phyloP scores from a whole-genome alignment of 2,113 vertebrate species.

The Scomber colias region DNA sequence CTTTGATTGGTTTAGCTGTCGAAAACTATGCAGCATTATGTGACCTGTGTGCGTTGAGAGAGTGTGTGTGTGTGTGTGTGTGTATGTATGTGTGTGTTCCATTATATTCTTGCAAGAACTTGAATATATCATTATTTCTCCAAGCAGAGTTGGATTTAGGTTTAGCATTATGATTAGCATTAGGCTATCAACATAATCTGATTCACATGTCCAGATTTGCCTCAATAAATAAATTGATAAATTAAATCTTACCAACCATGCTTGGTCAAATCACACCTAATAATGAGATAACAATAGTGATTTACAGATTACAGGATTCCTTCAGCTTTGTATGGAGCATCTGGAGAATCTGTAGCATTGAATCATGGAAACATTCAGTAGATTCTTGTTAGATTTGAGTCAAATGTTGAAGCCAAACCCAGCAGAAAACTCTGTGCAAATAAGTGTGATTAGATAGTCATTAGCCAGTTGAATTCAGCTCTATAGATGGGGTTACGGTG shows the following conservation, averaged over 20 bases:
- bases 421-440: too few species aligned
- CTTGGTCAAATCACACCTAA: too few species aligned
- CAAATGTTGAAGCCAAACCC: too few species aligned
- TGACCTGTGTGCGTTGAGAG: neutral
- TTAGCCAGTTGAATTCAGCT: too few species aligned
- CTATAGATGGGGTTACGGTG: too few species aligned
- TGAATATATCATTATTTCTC: neutral
- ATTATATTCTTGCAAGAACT: neutral
- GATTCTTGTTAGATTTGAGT: too few species aligned
- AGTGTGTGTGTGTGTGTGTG: neutral
- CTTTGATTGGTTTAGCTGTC: constrained; percentile 49
- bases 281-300: too few species aligned
- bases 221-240: neutral
- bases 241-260: neutral
- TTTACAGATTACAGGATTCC: too few species aligned
- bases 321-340: too few species aligned
- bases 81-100: neutral
- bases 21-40: constrained; percentile 9
- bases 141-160: neutral
- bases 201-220: neutral
- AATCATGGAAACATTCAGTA: too few species aligned
- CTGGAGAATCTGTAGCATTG: too few species aligned
- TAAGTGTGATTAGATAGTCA: too few species aligned
- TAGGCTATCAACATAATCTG: neutral
- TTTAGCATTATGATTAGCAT: neutral